Conservation (phyloP, 2,797 vertebrate species). For the Gambusia yucatana region DNA sequence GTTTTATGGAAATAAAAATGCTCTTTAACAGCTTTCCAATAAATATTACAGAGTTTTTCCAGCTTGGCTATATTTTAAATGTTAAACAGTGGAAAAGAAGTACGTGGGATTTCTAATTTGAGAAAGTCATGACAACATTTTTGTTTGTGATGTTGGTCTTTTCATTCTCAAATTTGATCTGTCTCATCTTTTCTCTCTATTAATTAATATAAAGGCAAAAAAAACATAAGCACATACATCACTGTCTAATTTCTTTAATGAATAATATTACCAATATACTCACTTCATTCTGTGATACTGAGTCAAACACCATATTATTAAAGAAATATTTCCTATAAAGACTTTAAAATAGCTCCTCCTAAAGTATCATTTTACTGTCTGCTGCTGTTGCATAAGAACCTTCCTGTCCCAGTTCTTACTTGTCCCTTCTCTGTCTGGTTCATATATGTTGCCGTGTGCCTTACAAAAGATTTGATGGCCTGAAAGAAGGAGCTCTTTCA, state of each 20-base stretch:
- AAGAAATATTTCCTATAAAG: background rate
- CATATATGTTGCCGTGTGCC: conserved; percentile 8
- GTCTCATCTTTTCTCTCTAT: background rate
- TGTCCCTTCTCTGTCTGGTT: conserved; percentile 11
- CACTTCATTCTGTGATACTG: background rate
- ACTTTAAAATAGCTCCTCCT: background rate
- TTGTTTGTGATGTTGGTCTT: background rate
- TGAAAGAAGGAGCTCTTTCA: background rate
- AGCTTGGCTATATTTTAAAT: background rate
- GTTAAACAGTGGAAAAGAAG: background rate
- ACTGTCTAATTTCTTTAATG: background rate
- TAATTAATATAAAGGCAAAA: background rate
- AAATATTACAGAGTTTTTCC: background rate
- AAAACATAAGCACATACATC: background rate
- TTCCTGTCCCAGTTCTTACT: conserved; percentile 15
- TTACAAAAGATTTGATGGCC: conserved; percentile 24
- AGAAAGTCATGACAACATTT: background rate
- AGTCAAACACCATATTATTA: background rate
- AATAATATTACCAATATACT: background rate
- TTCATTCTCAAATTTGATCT: background rate
- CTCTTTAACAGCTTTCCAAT: background rate
- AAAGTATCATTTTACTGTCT: conserved; percentile 12
- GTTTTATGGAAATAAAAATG: background rate
- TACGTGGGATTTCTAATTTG: background rate
- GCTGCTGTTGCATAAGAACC: conserved; percentile 12